phyloP scores from a whole-genome alignment of 2,113 vertebrate species.

The Trichechus manatus region DNA sequence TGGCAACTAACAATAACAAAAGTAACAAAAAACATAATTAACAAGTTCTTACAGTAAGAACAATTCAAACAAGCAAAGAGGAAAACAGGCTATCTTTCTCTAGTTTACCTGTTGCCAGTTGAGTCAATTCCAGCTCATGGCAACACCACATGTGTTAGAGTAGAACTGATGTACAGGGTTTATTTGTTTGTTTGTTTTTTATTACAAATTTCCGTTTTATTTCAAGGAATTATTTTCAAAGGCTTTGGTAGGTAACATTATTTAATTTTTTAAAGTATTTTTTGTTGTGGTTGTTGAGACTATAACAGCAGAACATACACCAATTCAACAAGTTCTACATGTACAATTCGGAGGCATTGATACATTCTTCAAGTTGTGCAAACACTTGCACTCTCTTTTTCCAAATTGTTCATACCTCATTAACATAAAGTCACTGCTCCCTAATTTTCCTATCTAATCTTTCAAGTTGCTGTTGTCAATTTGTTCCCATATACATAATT shows the following conservation, averaged over 20 bases:
- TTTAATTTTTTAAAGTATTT: background rate
- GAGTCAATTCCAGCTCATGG: background rate
- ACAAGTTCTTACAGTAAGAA: background rate
- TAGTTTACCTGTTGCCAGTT: background rate
- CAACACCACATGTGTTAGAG: background rate
- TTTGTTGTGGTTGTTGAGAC: too few relatives aligned
- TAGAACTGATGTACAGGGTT: background rate
- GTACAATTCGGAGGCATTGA: too few relatives aligned
- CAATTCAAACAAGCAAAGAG: background rate
- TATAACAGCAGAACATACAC: too few relatives aligned
- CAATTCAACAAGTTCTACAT: too few relatives aligned
- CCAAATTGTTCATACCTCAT: too few relatives aligned
- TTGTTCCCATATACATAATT: too few relatives aligned
- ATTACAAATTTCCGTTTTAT: background rate
- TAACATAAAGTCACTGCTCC: too few relatives aligned
- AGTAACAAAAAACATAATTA: background rate
- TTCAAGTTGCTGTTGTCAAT: too few relatives aligned
- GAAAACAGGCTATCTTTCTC: background rate
- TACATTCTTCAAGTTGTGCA: too few relatives aligned
- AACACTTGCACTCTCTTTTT: too few relatives aligned
- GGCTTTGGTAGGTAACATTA: background rate
- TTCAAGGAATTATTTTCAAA: background rate
- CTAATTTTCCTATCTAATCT: too few relatives aligned
- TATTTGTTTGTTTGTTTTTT: background rate
- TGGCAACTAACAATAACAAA: background rate